These are phyloP conservation scores for Lerema accius DNA, from an alignment of 1,140 invertebrate species.

Conservation along the genomic window DNA sequence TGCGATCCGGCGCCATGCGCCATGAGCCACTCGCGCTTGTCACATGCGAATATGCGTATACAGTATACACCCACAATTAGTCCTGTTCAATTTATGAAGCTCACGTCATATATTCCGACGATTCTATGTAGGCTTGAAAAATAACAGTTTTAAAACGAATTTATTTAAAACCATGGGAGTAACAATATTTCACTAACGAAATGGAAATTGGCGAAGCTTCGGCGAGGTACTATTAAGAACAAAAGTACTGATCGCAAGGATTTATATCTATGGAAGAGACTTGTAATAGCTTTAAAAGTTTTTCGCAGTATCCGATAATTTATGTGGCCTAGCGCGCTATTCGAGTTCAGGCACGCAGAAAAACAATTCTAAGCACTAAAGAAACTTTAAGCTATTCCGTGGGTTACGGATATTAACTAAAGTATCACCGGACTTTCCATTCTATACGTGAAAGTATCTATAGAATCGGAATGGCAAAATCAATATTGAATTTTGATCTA, in stretches of 20 bases:
- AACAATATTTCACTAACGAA: not conserved
- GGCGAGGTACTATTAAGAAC: slow-evolving; percentile 10
- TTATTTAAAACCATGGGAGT: not conserved
- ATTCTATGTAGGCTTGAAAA: slow-evolving; percentile 43
- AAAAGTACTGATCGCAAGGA: slow-evolving; percentile 30
- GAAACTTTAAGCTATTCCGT: slow-evolving; percentile 52
- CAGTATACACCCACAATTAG: slow-evolving; percentile 55
- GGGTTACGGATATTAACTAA: slow-evolving; percentile 13
- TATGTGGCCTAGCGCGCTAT: slow-evolving; percentile 43
- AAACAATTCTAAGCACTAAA: slow-evolving; percentile 54
- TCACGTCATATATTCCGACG: slow-evolving; percentile 6
- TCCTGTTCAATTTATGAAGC: slow-evolving; percentile 25
- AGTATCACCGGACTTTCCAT: slow-evolving; percentile 5
- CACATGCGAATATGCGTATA: slow-evolving; percentile 55
- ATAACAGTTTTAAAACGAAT: slow-evolving; percentile 9
- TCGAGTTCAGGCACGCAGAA: slow-evolving; percentile 54
- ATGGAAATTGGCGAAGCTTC: slow-evolving; percentile 1
- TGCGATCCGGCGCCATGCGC: slow-evolving; percentile 51
- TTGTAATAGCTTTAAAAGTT: slow-evolving; percentile 60
- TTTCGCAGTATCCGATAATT: slow-evolving; percentile 54
- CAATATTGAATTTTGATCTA: slow-evolving; percentile 19
- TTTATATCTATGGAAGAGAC: slow-evolving; percentile 47
- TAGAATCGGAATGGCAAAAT: slow-evolving; percentile 9
- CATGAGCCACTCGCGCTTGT: slow-evolving; percentile 48
- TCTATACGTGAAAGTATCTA: not conserved